These are phyloP conservation scores for Orchesella flavescens DNA, from an alignment of 2,888 invertebrate genomes.

Conservation along the genomic window DNA sequence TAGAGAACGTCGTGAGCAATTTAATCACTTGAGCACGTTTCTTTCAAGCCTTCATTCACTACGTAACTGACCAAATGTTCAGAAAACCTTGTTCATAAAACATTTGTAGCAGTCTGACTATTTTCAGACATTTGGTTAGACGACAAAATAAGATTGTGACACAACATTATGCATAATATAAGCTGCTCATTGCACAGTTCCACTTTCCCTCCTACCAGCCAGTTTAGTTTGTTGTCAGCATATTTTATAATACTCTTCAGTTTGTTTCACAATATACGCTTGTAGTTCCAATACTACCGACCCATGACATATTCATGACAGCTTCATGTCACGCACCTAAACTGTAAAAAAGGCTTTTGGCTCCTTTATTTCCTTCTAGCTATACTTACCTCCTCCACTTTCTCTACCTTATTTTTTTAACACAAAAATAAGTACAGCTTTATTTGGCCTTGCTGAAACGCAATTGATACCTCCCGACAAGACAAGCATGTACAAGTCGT, in stretches of 20 bases:
- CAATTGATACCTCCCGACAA: not conserved
- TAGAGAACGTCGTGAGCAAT: no score
- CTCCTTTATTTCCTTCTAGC: not conserved
- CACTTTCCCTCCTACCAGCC: not conserved
- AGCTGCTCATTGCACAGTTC: not conserved
- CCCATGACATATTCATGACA: constrained; percentile 49
- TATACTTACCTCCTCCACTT: not conserved
- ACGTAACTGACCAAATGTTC: no score
- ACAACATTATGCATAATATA: no score
- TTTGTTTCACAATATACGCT: not conserved
- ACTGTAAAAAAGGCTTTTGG: not conserved
- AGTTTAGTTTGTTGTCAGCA: not conserved
- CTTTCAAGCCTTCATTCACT: no score
- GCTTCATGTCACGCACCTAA: constrained; percentile 35
- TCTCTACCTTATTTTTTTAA: not conserved
- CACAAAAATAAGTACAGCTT: not conserved
- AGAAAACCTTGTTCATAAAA: no score
- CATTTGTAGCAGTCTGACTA: no score
- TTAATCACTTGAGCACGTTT: no score
- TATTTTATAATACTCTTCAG: not conserved
- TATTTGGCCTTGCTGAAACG: constrained; percentile 3
- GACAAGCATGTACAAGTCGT: not conserved
- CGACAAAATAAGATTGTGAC: no score
- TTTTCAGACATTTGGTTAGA: no score
- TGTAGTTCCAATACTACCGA: not conserved